Percentiles rank a stretch among this genome's conserved stretches.
These are phyloP conservation scores for Fragum sueziense DNA, from an alignment of 2,888 invertebrate species.

Conservation along the genomic window DNA sequence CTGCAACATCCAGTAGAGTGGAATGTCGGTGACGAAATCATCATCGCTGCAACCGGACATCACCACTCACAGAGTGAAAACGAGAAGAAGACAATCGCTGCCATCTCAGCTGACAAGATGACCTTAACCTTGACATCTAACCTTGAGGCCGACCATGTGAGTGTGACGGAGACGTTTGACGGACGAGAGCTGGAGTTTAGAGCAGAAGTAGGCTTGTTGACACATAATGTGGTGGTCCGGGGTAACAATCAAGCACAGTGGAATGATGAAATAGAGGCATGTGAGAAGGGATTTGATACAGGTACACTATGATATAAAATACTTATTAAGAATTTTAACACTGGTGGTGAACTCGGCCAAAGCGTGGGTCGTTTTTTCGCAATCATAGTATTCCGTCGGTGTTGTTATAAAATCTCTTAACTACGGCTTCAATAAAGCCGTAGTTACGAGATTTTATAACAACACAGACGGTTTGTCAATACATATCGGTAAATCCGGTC, in stretches of 20 bases:
- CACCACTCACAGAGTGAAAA: slow-evolving; percentile 74
- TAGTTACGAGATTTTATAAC: no score
- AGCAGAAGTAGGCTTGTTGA: slow-evolving; percentile 79
- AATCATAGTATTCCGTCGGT: no score
- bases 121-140: slow-evolving; percentile 72
- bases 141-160: slow-evolving; percentile 71
- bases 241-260: slow-evolving; percentile 75
- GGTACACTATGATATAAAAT: no score
- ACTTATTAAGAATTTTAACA: no score
- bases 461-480: no score
- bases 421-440: no score
- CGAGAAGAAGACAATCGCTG: slow-evolving; percentile 72
- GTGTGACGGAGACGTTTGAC: slow-evolving; percentile 67
- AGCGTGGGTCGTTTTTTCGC: no score
- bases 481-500: no score
- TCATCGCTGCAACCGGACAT: slow-evolving; percentile 79
- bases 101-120: slow-evolving; percentile 66
- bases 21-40: slow-evolving; percentile 77
- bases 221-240: slow-evolving; percentile 76
- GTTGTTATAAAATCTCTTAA: no score
- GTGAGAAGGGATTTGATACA: slow-evolving; percentile 78
- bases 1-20: slow-evolving; percentile 73
- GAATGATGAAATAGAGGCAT: slow-evolving; percentile 75
- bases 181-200: slow-evolving; percentile 70
- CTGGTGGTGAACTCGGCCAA: no score